phyloP scores from a whole-genome alignment of 2,113 vertebrate species.

The Steatornis caripensis region DNA sequence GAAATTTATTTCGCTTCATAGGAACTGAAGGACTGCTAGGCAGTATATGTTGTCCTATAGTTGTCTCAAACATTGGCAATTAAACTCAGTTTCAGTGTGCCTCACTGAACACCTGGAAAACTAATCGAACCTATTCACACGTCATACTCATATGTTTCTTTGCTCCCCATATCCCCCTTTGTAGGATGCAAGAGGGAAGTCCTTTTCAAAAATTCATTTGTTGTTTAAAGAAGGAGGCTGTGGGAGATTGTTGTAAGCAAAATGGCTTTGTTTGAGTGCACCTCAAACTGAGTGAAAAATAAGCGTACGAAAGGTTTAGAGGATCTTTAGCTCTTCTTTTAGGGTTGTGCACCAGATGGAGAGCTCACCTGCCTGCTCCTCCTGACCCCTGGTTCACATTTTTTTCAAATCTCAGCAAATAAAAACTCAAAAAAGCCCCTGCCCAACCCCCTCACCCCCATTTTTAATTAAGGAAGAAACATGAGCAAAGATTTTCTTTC shows the following conservation, averaged over 20 bases:
- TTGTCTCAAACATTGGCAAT: not conserved
- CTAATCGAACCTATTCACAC: not conserved
- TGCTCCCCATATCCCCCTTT: not conserved
- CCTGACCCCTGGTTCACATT: not conserved
- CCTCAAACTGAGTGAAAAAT: not conserved
- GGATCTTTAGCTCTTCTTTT: not conserved
- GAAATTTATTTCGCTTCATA: not conserved
- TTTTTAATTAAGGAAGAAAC: not conserved
- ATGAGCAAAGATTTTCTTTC: not conserved
- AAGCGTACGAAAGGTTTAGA: not conserved
- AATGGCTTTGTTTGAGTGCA: not conserved
- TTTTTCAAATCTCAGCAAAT: not conserved
- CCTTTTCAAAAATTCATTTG: not conserved
- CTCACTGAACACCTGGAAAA: not conserved
- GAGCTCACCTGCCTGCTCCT: not conserved
- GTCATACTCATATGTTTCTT: not conserved
- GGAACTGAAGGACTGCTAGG: not conserved
- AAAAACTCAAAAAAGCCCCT: too few species aligned
- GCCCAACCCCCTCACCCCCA: too few species aligned
- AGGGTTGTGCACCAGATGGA: not conserved
- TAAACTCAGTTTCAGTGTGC: not conserved
- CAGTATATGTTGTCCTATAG: not conserved
- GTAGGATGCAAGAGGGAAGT: not conserved
- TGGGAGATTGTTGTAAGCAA: not conserved
- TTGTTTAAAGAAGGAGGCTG: not conserved